These are phyloP conservation scores for Aptenodytes forsteri DNA, from an alignment of 2,113 vertebrate species.

Conservation along the genomic window DNA sequence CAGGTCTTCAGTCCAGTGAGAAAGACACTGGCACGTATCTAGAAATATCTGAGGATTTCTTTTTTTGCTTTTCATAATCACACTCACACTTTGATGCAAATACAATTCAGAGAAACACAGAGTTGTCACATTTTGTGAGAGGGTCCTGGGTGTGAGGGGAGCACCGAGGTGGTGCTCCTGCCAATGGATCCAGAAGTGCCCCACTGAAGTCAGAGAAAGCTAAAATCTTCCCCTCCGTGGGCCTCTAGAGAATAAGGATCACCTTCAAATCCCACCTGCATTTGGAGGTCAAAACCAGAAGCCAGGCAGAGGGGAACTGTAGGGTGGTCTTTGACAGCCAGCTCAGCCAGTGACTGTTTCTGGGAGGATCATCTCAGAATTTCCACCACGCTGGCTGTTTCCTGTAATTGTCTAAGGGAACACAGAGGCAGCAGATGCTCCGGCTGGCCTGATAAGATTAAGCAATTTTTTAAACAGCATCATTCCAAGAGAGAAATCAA, in stretches of 20 bases:
- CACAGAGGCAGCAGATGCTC: not conserved
- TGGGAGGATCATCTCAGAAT: not conserved
- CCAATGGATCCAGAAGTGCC: not conserved
- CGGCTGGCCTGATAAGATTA: not conserved
- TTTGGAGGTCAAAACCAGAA: not conserved
- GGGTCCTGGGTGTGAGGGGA: not conserved
- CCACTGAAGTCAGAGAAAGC: not conserved
- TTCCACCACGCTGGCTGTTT: not conserved
- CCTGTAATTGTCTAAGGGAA: not conserved
- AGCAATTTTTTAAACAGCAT: not conserved
- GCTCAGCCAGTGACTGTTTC: not conserved
- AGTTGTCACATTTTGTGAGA: not conserved
- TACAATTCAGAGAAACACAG: not conserved
- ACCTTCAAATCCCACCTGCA: not conserved
- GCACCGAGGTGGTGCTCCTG: accelerated
- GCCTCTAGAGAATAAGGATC: not conserved
- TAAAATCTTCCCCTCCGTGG: not conserved
- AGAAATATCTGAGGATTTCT: not conserved
- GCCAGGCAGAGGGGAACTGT: not conserved
- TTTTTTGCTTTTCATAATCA: not conserved
- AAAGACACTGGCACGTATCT: not conserved
- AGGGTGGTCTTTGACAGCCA: not conserved
- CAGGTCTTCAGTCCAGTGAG: not conserved
- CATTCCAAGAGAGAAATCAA: not conserved
- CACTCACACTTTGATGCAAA: not conserved